Conservation (phyloP, 2,888 invertebrate genomes). For the Charanyca ferruginea region DNA sequence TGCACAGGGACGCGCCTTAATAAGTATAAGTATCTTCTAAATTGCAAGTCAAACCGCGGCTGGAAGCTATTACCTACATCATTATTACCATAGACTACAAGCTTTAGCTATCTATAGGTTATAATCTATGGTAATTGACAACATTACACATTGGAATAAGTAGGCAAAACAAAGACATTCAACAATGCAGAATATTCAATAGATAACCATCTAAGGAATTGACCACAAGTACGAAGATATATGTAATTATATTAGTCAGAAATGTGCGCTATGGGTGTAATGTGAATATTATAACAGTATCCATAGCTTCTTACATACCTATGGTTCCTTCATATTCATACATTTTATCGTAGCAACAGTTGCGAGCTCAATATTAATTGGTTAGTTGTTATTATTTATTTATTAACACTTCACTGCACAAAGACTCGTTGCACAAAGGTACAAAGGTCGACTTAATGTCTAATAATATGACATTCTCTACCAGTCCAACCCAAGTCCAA, state of each 20-base stretch:
- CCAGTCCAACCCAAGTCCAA: too few species aligned
- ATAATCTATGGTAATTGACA: neutral
- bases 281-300: slow-evolving; percentile 37
- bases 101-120: too few species aligned
- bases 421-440: too few species aligned
- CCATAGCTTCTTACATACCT: slow-evolving; percentile 21
- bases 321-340: slow-evolving; percentile 39
- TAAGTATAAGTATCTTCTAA: too few species aligned
- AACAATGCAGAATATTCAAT: slow-evolving; percentile 38
- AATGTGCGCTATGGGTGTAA: slow-evolving; percentile 36
- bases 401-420: too few species aligned
- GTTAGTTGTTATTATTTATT: too few species aligned
- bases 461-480: too few species aligned
- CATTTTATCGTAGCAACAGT: slow-evolving; percentile 29
- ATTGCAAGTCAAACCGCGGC: too few species aligned
- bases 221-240: slow-evolving; percentile 14
- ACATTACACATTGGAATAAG: neutral
- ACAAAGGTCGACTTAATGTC: too few species aligned
- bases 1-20: too few species aligned
- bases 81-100: too few species aligned
- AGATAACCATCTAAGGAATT: slow-evolving; percentile 21
- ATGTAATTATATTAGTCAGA: slow-evolving; percentile 23
- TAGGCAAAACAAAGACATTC: slow-evolving; percentile 17
- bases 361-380: neutral
- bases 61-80: too few species aligned